Conservation (phyloP, 2,888 invertebrate genomes). For the Malthinus seriepunctatus region DNA sequence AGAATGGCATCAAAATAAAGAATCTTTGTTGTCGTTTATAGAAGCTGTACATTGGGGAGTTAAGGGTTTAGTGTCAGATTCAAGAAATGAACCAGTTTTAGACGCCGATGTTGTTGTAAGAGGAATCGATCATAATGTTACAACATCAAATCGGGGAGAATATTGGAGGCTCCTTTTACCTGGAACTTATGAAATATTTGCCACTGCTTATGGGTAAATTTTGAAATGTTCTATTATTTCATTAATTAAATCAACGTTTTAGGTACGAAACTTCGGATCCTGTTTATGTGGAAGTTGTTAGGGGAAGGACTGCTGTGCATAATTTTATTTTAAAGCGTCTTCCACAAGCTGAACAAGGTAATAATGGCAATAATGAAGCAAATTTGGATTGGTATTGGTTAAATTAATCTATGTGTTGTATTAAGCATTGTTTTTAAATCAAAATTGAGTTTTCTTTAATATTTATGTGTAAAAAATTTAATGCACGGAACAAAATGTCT, state of each 20-base stretch:
- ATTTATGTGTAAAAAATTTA: background rate
- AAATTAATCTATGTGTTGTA: slow-evolving; percentile 1
- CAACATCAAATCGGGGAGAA: slow-evolving; percentile 80
- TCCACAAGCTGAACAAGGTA: slow-evolving; percentile 29
- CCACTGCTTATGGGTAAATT: slow-evolving; percentile 71
- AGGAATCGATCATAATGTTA: slow-evolving; percentile 79
- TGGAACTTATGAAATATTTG: slow-evolving; percentile 79
- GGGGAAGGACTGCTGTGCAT: slow-evolving; percentile 51
- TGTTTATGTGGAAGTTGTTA: slow-evolving; percentile 49
- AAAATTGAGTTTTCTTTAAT: background rate
- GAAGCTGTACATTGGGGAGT: slow-evolving; percentile 79
- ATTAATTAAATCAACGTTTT: slow-evolving; percentile 37
- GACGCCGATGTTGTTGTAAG: slow-evolving; percentile 77
- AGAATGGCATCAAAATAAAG: slow-evolving; percentile 88
- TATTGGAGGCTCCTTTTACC: slow-evolving; percentile 94
- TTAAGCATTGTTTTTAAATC: too few species aligned
- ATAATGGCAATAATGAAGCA: slow-evolving; percentile 10
- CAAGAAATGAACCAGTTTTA: slow-evolving; percentile 63
- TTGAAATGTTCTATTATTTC: slow-evolving; percentile 1
- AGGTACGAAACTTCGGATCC: slow-evolving; percentile 60
- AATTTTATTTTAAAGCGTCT: slow-evolving; percentile 53
- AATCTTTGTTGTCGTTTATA: slow-evolving; percentile 80
- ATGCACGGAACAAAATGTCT: background rate
- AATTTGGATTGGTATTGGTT: slow-evolving; percentile 16
- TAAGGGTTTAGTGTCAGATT: slow-evolving; percentile 64